phyloP scores from a whole-genome alignment of 2,797 vertebrate genomes.

The Platalea minor region DNA sequence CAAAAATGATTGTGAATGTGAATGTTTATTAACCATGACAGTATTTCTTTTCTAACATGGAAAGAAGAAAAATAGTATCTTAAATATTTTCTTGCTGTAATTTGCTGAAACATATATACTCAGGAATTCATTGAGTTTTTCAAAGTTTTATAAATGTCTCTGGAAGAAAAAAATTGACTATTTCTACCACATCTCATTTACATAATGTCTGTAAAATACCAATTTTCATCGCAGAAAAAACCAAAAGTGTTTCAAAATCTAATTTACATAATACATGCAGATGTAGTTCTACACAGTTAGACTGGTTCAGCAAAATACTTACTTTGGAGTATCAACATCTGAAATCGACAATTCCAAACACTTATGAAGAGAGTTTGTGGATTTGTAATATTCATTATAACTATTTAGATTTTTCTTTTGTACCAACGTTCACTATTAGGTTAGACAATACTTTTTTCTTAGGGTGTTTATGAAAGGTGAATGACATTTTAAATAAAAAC shows the following conservation, averaged over 20 bases:
- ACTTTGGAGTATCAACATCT: background rate
- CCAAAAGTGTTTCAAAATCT: background rate
- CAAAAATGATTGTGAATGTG: background rate
- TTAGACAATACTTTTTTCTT: background rate
- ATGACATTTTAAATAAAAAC: background rate
- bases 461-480: background rate
- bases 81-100: background rate
- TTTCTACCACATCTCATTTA: background rate
- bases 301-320: background rate
- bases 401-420: background rate
- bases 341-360: background rate
- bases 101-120: background rate
- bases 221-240: background rate
- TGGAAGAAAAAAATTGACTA: background rate
- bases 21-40: background rate
- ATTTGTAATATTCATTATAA: background rate
- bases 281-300: background rate
- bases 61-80: background rate
- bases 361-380: background rate
- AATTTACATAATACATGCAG: conserved; percentile 11
- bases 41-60: background rate
- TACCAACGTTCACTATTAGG: background rate
- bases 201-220: background rate
- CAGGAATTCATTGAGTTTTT: background rate
- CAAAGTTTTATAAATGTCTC: background rate